Evolutionary conservation across 2,113 vertebrate genomes (phyloP), one percentile per base, ranked within the genome.

Genomic region (Harpagus bidentatus): DNA sequence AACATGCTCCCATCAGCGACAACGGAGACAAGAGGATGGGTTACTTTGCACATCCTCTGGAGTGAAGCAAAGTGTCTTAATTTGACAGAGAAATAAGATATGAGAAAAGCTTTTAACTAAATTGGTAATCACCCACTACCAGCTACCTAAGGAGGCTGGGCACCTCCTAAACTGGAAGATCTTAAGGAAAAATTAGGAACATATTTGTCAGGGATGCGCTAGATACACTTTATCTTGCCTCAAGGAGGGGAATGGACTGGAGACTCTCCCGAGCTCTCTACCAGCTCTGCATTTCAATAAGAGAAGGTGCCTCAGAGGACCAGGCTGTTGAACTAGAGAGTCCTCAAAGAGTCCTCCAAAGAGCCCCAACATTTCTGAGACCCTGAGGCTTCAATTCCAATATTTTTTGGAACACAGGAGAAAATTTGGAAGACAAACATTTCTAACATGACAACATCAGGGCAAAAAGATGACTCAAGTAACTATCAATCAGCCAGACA

Each of bases 1-100:
- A 38, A 42, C 14, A 7, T 0, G 2, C 7, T 26, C 28, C 70
- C 45, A 16, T 17, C n/a, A 16, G 63, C 2, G 43, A 34, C 47
- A 45, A 25, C 6, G 2, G 43, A 34, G 72, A 69, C 52, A 43
- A 43, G 8, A 50, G 23, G 28, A 50, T 7, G 23, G 38, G 48
- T 50, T 32, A 25, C 15, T 69, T 21, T 15, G 55, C 31, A 13
- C 3, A 0, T 65, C 42, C 70, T 71, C 63, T 18, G 13, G 43
- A 55, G 32, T 8, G 32, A 55, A 73, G 43, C 26, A 69, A 42
- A 59, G 19, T 2, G 8, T 22, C 70, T 62, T 32, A 19, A 53
- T 36, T 56, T 58, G 47, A 16, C 50, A 50, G 56, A 76, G 18
- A 72, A 10, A 61, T 5, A 56, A 84, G 25, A 65, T 22, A 31